A percentile compares a stretch with the other conserved stretches of the same genome.
Evolutionary conservation across 2,888 invertebrate species (phyloP).

Genomic region (Polietes domitor): DNA sequence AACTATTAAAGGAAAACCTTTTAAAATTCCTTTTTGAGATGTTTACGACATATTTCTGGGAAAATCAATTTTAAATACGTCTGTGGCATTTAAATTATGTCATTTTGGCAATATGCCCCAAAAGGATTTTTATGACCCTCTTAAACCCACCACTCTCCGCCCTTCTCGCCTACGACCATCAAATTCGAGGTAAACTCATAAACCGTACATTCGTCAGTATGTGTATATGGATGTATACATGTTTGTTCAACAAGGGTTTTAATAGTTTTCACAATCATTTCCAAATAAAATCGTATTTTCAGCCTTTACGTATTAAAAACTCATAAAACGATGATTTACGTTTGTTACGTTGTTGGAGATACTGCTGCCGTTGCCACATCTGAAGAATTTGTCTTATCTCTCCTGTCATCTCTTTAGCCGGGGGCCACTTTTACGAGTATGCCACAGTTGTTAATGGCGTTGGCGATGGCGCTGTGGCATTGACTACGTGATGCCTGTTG

Average conservation of each 20-base stretch:
- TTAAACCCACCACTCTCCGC: neutral
- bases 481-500: neutral
- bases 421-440: conserved; percentile 40
- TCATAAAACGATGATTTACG: conserved; percentile 70
- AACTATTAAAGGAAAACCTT: conserved; percentile 27
- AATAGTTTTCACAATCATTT: conserved; percentile 32
- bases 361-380: conserved; percentile 32
- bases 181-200: conserved; percentile 21
- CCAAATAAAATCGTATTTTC: conserved; percentile 7
- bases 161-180: neutral
- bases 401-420: neutral
- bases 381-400: conserved; percentile 36
- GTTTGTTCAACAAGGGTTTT: conserved; percentile 35
- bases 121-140: conserved; percentile 28
- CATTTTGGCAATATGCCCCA: conserved; percentile 25
- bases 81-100: conserved; percentile 1
- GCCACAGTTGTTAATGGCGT: conserved; percentile 18
- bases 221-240: neutral
- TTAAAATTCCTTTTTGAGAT: conserved; percentile 11
- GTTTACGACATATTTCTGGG: neutral
- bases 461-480: conserved; percentile 1
- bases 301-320: conserved; percentile 70
- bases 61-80: neutral
- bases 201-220: conserved; percentile 2
- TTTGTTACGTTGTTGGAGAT: conserved; percentile 16